Evolutionary conservation across 2,888 invertebrate genomes (phyloP), one percentile per base, ranked within the genome.

Genomic region (Drosophila pegasa): DNA sequence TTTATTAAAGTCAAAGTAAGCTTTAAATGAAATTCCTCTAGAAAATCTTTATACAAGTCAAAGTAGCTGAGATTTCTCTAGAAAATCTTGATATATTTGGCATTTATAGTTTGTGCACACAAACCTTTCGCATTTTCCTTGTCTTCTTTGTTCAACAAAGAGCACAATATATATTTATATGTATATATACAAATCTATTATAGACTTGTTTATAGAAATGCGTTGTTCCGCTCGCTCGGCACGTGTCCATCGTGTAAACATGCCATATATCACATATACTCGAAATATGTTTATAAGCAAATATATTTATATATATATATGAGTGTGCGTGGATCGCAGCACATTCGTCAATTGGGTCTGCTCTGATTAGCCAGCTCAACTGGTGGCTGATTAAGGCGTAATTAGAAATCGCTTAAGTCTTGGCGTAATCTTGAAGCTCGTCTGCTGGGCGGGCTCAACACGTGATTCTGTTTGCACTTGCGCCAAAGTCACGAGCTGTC

Each of bases 401-500:
- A 52, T 52, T 31, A 2, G 33, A 18, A 52, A 14, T 25, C 33
- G 7, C 22, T 33, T 47, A 33, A 31, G 38, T 48, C 22, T n/a
- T 27, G n/a, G n/a, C n/a, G n/a, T n/a, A 38, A 33, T 33, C 72
- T 58, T 25, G 25, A 14, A 40, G 41, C 37, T 40, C 35, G 45
- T 12, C 35, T 25, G 10, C 12, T n/a, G 22, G 29, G 29, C 29
- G 29, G 7, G 29, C 18, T 25, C 52, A 73, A 84, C 81, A 81
- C 85, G 81, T 81, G 81, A 84, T 84, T 50, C 35, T 78, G 66
- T 73, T 73, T 75, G 75, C 71, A 64, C 59, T 61, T 63, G 60
- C 45, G 59, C 38, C 41, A 69, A 69, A 72, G 41, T 58, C 75
- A 52, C 78, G 47, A 50, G 65, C 71, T 48, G 57, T 45, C 47